phyloP scores from a whole-genome alignment of 2,888 invertebrate genomes.

The Drosophila austrosaltans region DNA sequence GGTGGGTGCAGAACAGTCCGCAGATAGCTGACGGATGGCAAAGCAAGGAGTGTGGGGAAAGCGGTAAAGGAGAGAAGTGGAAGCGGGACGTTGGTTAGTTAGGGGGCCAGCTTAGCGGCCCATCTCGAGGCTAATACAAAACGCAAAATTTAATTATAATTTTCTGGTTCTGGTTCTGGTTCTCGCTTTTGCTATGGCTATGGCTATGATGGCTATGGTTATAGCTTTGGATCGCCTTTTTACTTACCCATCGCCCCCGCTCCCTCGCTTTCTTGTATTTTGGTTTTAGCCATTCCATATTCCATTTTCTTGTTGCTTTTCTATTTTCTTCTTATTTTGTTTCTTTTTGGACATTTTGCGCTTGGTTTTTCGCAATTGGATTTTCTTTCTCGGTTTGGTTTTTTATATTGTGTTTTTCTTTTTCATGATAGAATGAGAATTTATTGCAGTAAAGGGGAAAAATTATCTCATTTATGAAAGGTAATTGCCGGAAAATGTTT shows the following conservation, averaged over 20 bases:
- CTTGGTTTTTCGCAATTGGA: constrained; percentile 27
- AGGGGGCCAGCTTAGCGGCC: constrained; percentile 17
- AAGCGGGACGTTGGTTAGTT: neutral
- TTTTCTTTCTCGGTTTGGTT: constrained; percentile 40
- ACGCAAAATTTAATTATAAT: constrained; percentile 67
- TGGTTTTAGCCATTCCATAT: constrained; percentile 42
- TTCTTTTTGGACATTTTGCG: constrained; percentile 19
- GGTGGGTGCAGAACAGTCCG: constrained; percentile 6
- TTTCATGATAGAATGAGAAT: constrained; percentile 57
- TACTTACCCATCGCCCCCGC: neutral
- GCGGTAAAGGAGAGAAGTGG: neutral
- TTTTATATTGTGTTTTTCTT: constrained; percentile 50
- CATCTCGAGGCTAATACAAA: constrained; percentile 44
- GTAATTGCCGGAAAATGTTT: constrained; percentile 14
- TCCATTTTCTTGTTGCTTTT: constrained; percentile 63
- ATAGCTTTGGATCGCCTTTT: constrained; percentile 6
- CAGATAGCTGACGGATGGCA: constrained; percentile 4
- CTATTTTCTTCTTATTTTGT: constrained; percentile 32
- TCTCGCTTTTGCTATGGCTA: neutral
- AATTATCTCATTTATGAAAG: constrained; percentile 13
- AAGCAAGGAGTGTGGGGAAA: neutral
- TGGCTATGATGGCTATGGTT: neutral
- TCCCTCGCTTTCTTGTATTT: neutral
- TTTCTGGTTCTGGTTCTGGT: constrained; percentile 46
- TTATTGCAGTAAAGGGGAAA: constrained; percentile 45